Base-by-base conservation (phyloP, 2,113 vertebrate genomes). In the Poeciliopsis turrubarensis region DNA sequence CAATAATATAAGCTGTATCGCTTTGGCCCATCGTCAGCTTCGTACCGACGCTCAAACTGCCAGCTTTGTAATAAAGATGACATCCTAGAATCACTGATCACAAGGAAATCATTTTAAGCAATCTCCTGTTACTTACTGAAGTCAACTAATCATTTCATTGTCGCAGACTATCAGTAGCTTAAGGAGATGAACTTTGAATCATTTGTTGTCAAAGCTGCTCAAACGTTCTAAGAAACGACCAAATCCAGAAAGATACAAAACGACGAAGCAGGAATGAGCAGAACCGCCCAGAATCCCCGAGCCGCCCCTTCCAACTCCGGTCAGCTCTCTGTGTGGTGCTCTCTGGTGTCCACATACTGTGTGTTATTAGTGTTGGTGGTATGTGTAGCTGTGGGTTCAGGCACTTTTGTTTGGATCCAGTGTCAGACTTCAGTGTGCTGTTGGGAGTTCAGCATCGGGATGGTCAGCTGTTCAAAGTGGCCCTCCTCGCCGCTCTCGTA, bases 351-450 rank as follows among this genome's bases (percentile, higher is more conserved):
- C 73, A 66, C 76, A 44, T 72, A 78, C 70, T 85, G 80, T 81
- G 78, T 17, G 8, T 74, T 32, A 69, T 66, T 60, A 1, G 73
- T 77, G 78, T 84, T 66, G 34, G 66, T 77, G 73, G 60, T 37
- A 70, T 72, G 67, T 88, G 85, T 85, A 84, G 89, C 84, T 85
- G 91, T 78, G 79, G 85, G 82, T 97, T 96, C 95, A 99, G 98
- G 98, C 98, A 99, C 98, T 99, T 99, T 94, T 94, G 93, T 94
- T 94, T 91, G 94, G 93, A 93, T 91, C 89, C 95, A 93, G 94
- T 91, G 93, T 99, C 97, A 99, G 96, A 99, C 98, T 95, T 98
- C 94, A 63, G 98, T 99, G 85, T 99, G 97, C 78, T 99, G 98
- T 78, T 97, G 97, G 77, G 95, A 93, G 90, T 97, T 96, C 34